Evolutionary conservation across 2,888 invertebrate genomes (phyloP).

Genomic region (Maniola hyperantus): DNA sequence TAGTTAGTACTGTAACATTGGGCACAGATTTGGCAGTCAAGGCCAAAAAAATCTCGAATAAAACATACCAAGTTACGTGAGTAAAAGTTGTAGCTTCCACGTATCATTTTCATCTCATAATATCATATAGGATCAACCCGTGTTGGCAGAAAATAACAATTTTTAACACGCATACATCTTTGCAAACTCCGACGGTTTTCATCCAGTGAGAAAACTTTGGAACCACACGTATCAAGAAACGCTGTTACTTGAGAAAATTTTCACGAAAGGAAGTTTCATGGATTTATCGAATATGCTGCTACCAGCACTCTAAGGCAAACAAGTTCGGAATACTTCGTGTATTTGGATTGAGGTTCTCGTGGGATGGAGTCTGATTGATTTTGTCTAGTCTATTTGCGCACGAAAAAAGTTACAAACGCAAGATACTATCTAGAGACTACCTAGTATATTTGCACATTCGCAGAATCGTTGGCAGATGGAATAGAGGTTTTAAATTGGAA

Average conservation of each 20-base stretch:
- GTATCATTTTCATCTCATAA: slow-evolving; percentile 16
- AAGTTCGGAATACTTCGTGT: slow-evolving; percentile 61
- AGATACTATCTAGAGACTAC: slow-evolving; percentile 19
- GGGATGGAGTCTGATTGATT: slow-evolving; percentile 73
- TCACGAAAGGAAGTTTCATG: slow-evolving; percentile 56
- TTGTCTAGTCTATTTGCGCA: slow-evolving; percentile 49
- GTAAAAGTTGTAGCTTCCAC: background rate
- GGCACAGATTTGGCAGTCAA: too few species aligned
- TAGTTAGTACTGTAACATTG: too few species aligned
- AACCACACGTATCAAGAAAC: slow-evolving; percentile 70
- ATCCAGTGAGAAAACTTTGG: slow-evolving; percentile 73
- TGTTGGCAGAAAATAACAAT: slow-evolving; percentile 27
- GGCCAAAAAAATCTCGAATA: background rate
- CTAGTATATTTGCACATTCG: background rate
- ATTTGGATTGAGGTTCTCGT: slow-evolving; percentile 64
- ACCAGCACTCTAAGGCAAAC: slow-evolving; percentile 59
- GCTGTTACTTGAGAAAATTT: slow-evolving; percentile 63
- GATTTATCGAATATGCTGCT: slow-evolving; percentile 72
- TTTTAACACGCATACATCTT: slow-evolving; percentile 41
- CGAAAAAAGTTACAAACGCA: slow-evolving; percentile 31
- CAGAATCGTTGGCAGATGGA: background rate
- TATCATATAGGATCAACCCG: slow-evolving; percentile 8
- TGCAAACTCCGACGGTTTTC: slow-evolving; percentile 46
- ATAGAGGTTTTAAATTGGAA: background rate
- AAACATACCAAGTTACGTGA: background rate